Evolutionary conservation across 2,113 vertebrate genomes (phyloP).

Genomic region (Plotosus lineatus): DNA sequence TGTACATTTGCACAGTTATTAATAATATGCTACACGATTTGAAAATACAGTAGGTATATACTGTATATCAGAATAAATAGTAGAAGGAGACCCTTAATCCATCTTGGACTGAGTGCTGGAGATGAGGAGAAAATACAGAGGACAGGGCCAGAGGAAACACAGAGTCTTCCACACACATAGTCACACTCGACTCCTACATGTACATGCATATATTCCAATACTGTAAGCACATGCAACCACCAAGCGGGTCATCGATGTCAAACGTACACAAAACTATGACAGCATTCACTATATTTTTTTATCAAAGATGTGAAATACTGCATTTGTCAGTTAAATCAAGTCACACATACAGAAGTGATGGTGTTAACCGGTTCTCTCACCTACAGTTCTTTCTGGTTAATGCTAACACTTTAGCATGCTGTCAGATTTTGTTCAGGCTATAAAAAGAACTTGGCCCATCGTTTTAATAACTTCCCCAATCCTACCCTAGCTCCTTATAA

Average conservation of each 20-base stretch:
- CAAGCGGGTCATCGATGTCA: background rate
- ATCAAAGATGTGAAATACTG: background rate
- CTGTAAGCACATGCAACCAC: background rate
- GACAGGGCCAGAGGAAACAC: constrained; percentile 54
- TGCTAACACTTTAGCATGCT: background rate
- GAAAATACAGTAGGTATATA: background rate
- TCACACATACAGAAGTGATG: background rate
- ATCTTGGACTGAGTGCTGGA: background rate
- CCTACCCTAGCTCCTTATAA: background rate
- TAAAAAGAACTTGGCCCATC: background rate
- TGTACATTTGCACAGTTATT: background rate
- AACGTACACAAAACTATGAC: background rate
- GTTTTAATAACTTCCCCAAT: background rate
- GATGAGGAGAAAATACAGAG: background rate
- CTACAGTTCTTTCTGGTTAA: background rate
- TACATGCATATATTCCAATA: constrained; percentile 25
- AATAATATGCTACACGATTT: background rate
- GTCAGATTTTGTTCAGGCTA: background rate
- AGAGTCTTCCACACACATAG: constrained; percentile 42
- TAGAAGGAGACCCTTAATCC: background rate
- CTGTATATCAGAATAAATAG: background rate
- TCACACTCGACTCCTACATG: constrained; percentile 19
- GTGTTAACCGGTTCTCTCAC: constrained; percentile 9
- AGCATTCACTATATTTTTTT: background rate
- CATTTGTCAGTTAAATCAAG: background rate